Conservation (phyloP, 2,113 vertebrate species). For the Chionis minor region DNA sequence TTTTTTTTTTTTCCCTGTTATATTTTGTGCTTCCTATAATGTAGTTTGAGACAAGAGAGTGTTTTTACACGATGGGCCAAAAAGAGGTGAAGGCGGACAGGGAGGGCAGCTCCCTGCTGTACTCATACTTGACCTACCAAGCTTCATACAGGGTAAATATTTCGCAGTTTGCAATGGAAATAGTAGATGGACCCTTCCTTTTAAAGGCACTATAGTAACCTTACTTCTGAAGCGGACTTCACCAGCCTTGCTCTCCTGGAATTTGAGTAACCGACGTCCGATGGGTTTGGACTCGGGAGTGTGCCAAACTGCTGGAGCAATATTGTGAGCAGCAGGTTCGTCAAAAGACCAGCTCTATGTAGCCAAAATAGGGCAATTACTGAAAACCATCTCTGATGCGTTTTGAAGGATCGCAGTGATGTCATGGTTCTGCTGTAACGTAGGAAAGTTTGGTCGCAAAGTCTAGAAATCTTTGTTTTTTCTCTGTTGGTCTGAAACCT, state of each 20-base stretch:
- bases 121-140: background rate
- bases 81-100: background rate
- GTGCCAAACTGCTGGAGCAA: conserved; percentile 64
- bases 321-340: conserved; percentile 16
- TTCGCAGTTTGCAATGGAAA: background rate
- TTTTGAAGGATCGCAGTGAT: background rate
- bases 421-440: background rate
- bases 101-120: background rate
- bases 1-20: background rate
- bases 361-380: background rate
- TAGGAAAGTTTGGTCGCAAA: background rate
- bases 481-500: background rate
- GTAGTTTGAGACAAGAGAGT: background rate
- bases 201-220: background rate
- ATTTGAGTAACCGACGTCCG: background rate
- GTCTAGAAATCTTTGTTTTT: background rate
- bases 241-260: background rate
- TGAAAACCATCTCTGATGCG: background rate
- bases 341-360: conserved; percentile 14
- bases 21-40: background rate
- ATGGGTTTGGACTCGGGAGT: background rate
- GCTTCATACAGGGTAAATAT: background rate
- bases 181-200: background rate
- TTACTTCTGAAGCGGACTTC: background rate
- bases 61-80: background rate